These are phyloP conservation scores for Hartigia nigra DNA, from an alignment of 2,888 invertebrate species.

Conservation along the genomic window DNA sequence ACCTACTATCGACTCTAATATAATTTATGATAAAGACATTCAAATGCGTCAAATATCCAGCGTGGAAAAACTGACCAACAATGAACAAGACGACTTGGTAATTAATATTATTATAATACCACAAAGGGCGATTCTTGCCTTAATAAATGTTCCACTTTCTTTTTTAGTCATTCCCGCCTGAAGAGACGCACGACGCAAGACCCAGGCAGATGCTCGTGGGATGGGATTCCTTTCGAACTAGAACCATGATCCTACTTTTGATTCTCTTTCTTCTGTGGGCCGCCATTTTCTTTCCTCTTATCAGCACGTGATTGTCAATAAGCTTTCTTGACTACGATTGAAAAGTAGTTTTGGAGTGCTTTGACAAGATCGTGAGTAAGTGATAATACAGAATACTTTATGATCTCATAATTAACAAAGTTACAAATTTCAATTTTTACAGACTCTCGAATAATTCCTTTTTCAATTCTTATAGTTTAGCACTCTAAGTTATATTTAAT, in stretches of 20 bases:
- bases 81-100: constrained; percentile 22
- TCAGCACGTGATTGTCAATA: constrained; percentile 24
- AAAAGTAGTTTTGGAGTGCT: neutral
- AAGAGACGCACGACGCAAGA: neutral
- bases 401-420: too few species aligned
- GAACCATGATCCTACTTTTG: constrained; percentile 59
- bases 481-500: neutral
- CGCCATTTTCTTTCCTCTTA: constrained; percentile 65
- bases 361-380: neutral
- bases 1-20: neutral
- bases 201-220: constrained; percentile 59
- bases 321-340: neutral
- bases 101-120: neutral
- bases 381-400: too few species aligned
- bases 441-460: neutral
- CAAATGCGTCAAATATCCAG: constrained; percentile 45
- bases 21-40: constrained; percentile 29
- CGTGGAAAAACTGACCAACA: constrained; percentile 34
- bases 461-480: neutral
- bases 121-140: neutral
- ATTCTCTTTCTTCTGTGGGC: constrained; percentile 66
- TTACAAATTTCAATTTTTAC: neutral
- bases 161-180: constrained; percentile 32
- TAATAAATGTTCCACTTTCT: neutral
- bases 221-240: constrained; percentile 67